Percentiles rank a stretch among this genome's conserved stretches.
Conservation (phyloP, 2,113 vertebrate genomes). For the Corapipo altera region DNA sequence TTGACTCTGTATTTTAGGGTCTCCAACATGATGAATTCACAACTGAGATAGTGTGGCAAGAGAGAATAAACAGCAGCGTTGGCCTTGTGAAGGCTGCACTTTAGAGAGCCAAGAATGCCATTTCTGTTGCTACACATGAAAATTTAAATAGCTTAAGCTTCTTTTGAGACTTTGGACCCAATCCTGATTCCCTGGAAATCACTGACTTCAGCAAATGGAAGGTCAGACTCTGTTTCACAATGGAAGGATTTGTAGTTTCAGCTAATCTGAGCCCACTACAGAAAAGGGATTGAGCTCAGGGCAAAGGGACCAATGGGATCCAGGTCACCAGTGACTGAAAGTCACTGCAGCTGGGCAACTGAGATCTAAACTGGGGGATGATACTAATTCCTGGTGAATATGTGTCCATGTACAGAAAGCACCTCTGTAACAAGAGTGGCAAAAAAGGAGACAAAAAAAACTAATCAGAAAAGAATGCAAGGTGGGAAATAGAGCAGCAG, state of each 20-base stretch:
- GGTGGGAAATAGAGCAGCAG: not conserved
- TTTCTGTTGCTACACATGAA: conserved; percentile 30
- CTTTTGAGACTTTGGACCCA: conserved; percentile 41
- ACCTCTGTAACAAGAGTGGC: not conserved
- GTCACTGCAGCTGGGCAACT: not conserved
- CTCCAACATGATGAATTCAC: conserved; percentile 31
- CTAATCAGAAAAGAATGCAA: not conserved
- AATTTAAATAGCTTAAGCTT: conserved; percentile 33
- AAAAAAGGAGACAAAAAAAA: not conserved
- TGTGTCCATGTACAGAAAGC: not conserved
- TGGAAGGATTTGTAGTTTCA: conserved; percentile 21
- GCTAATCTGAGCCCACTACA: not conserved
- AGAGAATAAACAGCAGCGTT: not conserved
- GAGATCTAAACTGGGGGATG: not conserved
- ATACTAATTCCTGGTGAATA: not conserved
- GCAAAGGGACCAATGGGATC: not conserved
- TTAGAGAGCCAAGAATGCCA: conserved; percentile 23
- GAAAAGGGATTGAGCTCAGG: not conserved
- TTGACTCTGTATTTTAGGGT: conserved; percentile 42
- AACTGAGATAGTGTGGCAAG: not conserved
- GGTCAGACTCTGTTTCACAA: conserved; percentile 15
- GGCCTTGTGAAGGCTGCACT: conserved; percentile 12
- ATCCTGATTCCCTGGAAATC: not conserved
- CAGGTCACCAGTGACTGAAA: not conserved
- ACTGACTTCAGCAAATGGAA: not conserved